Evolutionary conservation across 1,140 invertebrate species (phyloP), one percentile per base, ranked within the genome.

Genomic region (Marisa cornuarietis): DNA sequence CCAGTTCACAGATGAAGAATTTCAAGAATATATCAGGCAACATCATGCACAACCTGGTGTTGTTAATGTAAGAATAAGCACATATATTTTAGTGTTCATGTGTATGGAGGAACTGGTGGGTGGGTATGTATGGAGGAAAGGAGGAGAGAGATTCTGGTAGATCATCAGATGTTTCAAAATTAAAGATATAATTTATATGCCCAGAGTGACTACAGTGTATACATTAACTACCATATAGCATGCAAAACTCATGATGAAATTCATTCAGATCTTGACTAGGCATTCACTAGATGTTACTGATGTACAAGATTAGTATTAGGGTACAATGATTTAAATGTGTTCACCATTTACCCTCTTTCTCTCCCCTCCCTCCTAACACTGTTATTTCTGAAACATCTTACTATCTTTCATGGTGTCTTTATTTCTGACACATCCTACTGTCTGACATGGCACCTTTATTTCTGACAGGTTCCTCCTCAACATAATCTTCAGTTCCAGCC

Each of bases 1-100:
- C 81, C 92, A 95, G n/a, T 98, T 95, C 86, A 94, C 95, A 10
- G 93, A 95, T 78, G 94, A 97, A 82, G 96, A 98, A 87, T 94
- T 95, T 83, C 90, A 94, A 81, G 92, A 93, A 83, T 97, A 94
- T 89, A 93, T 95, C 87, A 90, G 90, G 62, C 82, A 84, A 49
- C 79, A 84, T 42, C 82, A 85, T 76, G 85, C 85, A 18, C 87
- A 86, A 76, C 85, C 88, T 20, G 87, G 86, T 76, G 81, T 85
- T 71, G 83, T 86, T 71, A 79, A 78, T 58, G 87, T 88, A 77
- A 81, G 81, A 81, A n/a, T 42, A 71, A 63, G 42, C 49, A 26
- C 73, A 11, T 61, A 62, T 31, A 31, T 42, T 42, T 24, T 11
- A 61, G 24, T 11, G n/a, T 61, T 65, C 26, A 76, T 79, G 4